Conservation (phyloP, 2,113 vertebrate genomes). For the Ophthalmolycus amberensis region DNA sequence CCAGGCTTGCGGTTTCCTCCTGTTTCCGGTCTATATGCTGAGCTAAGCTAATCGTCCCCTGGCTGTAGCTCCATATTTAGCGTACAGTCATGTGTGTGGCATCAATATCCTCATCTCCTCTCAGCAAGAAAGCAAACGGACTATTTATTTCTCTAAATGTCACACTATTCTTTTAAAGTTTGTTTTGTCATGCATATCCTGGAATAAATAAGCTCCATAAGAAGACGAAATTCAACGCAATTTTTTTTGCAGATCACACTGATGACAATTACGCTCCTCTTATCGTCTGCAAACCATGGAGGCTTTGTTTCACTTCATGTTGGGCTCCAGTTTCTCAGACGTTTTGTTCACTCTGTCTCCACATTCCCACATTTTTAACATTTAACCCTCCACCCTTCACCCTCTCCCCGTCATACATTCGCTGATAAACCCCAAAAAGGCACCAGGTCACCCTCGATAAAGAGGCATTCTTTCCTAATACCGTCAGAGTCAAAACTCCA, state of each 20-base stretch:
- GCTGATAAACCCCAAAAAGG: conserved; percentile 65
- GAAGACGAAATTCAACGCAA: background rate
- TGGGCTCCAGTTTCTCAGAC: background rate
- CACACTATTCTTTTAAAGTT: background rate
- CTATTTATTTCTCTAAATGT: background rate
- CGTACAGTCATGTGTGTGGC: background rate
- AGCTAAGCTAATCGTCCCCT: background rate
- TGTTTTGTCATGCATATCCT: background rate
- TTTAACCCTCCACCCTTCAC: conserved; percentile 59
- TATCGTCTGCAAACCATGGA: conserved; percentile 30
- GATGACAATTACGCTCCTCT: background rate
- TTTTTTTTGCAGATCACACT: background rate
- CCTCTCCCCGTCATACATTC: conserved; percentile 42
- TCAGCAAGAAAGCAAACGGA: background rate
- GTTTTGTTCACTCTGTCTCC: conserved; percentile 17
- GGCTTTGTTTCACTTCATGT: conserved; percentile 46
- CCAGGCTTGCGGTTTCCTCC: background rate
- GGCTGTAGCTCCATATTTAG: background rate
- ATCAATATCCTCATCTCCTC: background rate
- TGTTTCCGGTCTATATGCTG: background rate
- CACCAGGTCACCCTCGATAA: conserved; percentile 62
- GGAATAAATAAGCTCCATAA: background rate
- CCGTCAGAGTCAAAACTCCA: background rate
- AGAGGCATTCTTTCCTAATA: conserved; percentile 62
- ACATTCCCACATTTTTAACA: conserved; percentile 63